A percentile compares a stretch with the other conserved stretches of the same genome.
Conservation (phyloP, 2,888 invertebrate genomes). For the Drosophila bunnanda region DNA sequence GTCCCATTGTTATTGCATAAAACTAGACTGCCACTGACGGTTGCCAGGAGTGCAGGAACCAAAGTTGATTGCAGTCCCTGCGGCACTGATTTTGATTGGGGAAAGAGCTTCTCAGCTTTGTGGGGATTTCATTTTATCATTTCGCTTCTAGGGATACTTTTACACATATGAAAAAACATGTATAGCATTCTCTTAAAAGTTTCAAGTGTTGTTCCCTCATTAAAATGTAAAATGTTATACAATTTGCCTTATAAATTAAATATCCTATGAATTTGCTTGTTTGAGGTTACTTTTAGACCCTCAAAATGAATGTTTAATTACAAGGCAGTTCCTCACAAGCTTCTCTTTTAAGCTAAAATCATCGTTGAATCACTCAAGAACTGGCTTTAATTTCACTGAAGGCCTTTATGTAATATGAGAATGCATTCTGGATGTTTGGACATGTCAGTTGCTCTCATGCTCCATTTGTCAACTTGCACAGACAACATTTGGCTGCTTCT, state of each 20-base stretch:
- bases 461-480: conserved; percentile 67
- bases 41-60: conserved; percentile 13
- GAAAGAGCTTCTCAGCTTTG: conserved; percentile 9
- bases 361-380: not conserved
- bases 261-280: not conserved
- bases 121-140: conserved; percentile 1
- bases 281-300: not conserved
- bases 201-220: not conserved
- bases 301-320: not conserved
- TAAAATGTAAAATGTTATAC: not conserved
- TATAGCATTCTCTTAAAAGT: not conserved
- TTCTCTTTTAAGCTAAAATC: not conserved
- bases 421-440: conserved; percentile 27
- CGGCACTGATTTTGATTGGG: conserved; percentile 20
- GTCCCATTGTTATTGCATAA: conserved; percentile 55
- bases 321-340: not conserved
- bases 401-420: conserved; percentile 19
- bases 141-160: not conserved
- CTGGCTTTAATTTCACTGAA: conserved; percentile 1
- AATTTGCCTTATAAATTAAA: too few relatives aligned
- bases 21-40: conserved; percentile 17
- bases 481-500: conserved; percentile 44
- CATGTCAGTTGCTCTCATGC: conserved; percentile 61
- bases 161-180: not conserved
- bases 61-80: conserved; percentile 22